Conservation (phyloP, 2,888 invertebrate species). For the Eueremaeus valkanovi region DNA sequence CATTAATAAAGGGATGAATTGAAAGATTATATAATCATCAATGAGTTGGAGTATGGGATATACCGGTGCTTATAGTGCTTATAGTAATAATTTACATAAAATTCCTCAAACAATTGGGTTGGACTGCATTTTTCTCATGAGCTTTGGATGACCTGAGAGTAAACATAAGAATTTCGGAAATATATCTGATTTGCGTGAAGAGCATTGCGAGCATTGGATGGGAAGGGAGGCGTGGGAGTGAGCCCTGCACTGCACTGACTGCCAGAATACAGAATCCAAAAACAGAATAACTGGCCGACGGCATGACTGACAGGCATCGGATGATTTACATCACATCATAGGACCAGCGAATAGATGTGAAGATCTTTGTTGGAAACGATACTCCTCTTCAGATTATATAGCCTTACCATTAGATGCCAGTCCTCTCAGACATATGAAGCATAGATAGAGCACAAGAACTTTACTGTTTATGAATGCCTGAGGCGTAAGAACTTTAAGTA, state of each 20-base stretch:
- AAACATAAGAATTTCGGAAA: background rate
- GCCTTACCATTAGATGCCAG: background rate
- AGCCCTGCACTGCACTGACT: too few species aligned
- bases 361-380: too few species aligned
- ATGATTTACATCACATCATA: background rate
- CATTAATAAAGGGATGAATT: too few species aligned
- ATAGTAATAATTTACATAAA: background rate
- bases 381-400: background rate
- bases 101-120: background rate
- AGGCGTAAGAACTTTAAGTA: background rate
- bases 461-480: background rate
- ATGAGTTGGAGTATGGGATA: background rate
- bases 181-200: background rate
- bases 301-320: background rate
- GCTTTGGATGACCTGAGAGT: background rate
- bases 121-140: slow-evolving; percentile 10
- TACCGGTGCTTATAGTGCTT: background rate
- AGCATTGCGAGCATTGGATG: background rate
- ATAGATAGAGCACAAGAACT: background rate
- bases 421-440: background rate
- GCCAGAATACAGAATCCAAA: too few species aligned
- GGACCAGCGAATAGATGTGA: too few species aligned
- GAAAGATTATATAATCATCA: background rate
- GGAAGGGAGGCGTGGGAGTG: background rate
- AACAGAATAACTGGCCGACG: background rate